Evolutionary conservation across 2,113 vertebrate genomes (phyloP).

Genomic region (Halcyon senegalensis): DNA sequence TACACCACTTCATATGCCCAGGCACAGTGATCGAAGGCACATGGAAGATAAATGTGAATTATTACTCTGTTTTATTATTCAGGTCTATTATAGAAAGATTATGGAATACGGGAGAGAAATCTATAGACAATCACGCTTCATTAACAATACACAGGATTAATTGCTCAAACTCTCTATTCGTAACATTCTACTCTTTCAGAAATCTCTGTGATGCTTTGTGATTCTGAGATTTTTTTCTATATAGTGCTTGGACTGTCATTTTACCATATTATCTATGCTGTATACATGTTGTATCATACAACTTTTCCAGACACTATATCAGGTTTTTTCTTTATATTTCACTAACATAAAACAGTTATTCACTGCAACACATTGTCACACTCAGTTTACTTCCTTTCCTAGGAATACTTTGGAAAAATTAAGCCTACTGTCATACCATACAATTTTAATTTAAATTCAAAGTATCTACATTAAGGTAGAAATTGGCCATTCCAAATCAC

Average conservation of each 20-base stretch:
- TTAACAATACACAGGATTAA: neutral
- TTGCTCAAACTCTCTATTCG: neutral
- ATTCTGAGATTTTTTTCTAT: neutral
- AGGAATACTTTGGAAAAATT: neutral
- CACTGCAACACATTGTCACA: neutral
- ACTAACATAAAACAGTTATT: neutral
- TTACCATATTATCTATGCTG: neutral
- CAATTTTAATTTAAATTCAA: neutral
- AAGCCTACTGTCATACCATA: neutral
- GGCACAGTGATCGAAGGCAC: neutral
- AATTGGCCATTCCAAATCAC: neutral
- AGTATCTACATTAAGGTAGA: neutral
- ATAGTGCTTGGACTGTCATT: neutral
- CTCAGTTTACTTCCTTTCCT: neutral
- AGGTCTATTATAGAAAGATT: neutral
- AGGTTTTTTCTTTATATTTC: neutral
- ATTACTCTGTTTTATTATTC: neutral
- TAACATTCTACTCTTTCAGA: neutral
- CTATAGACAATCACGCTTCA: neutral
- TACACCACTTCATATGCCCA: accelerated
- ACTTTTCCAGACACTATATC: neutral
- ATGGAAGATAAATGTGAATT: neutral
- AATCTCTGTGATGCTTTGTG: neutral
- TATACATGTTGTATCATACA: neutral
- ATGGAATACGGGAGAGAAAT: neutral